Conservation (phyloP, 2,797 vertebrate genomes). For the Todus mexicanus region DNA sequence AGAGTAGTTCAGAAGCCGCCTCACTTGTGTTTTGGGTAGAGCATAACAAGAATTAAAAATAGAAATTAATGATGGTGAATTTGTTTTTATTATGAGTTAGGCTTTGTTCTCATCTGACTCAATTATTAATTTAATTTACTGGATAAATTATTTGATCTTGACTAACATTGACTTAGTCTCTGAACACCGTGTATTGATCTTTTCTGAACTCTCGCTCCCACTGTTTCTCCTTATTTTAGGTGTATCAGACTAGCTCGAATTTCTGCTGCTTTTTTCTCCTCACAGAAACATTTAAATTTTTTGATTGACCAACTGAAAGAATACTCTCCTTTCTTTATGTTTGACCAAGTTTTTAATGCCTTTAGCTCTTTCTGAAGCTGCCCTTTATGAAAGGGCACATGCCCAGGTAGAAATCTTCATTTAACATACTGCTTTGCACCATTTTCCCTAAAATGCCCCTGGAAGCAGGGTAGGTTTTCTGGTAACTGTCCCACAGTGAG, state of each 20-base stretch:
- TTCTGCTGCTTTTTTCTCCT: not conserved
- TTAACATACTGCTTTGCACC: not conserved
- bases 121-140: constrained; percentile 34
- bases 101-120: constrained; percentile 26
- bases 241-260: not conserved
- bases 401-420: not conserved
- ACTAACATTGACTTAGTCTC: not conserved
- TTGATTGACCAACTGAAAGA: not conserved
- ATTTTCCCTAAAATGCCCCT: not conserved
- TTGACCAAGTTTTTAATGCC: not conserved
- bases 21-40: constrained; percentile 18
- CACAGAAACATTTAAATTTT: not conserved
- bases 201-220: not conserved
- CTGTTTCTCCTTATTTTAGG: not conserved
- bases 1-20: not conserved
- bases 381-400: not conserved
- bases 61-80: constrained; percentile 21
- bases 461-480: not conserved
- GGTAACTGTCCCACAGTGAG: not conserved
- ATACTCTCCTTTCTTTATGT: not conserved
- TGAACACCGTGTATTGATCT: not conserved
- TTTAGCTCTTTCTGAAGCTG: not conserved
- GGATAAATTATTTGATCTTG: constrained; percentile 1
- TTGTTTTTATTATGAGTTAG: constrained; percentile 15
- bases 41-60: constrained; percentile 26